Conservation (phyloP, 2,888 invertebrate species). For the Caenorhabditis imperialis region DNA sequence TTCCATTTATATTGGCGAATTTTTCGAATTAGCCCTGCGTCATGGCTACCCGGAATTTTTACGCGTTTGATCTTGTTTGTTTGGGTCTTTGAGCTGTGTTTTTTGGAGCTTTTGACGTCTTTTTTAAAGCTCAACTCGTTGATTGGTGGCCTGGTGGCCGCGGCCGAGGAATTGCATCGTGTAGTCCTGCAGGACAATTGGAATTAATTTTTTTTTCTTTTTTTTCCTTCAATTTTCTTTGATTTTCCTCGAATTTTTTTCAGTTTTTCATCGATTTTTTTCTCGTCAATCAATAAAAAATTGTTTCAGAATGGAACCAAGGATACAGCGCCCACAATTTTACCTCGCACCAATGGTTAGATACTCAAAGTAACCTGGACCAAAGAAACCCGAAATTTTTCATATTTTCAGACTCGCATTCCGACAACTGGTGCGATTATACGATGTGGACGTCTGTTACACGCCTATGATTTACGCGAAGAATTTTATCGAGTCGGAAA, state of each 20-base stretch:
- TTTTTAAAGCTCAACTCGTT: neutral
- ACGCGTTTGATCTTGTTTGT: conserved; percentile 40
- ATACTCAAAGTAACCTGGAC: conserved; percentile 86
- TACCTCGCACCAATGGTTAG: conserved; percentile 91
- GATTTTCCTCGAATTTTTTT: neutral
- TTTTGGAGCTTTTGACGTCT: conserved; percentile 23
- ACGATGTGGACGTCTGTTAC: conserved; percentile 90
- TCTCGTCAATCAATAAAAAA: too few relatives aligned
- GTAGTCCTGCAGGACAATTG: too few relatives aligned
- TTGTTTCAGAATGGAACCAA: too few relatives aligned
- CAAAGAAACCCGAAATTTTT: too few relatives aligned
- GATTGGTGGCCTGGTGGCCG: neutral
- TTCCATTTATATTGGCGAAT: conserved; percentile 2
- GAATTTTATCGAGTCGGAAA: conserved; percentile 90
- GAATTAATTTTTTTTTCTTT: too few relatives aligned
- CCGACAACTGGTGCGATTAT: conserved; percentile 85
- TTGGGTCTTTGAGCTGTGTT: conserved; percentile 6
- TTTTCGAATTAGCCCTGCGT: conserved; percentile 15
- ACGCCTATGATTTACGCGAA: conserved; percentile 96
- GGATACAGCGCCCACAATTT: conserved; percentile 60
- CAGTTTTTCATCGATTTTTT: too few relatives aligned
- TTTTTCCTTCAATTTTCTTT: conserved; percentile 2
- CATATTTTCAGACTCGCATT: conserved; percentile 84
- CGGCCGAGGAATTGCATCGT: neutral
- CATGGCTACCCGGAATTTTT: too few relatives aligned